These are phyloP conservation scores for Rhadina sibilatrix DNA, from an alignment of 2,113 vertebrate species.

Conservation along the genomic window DNA sequence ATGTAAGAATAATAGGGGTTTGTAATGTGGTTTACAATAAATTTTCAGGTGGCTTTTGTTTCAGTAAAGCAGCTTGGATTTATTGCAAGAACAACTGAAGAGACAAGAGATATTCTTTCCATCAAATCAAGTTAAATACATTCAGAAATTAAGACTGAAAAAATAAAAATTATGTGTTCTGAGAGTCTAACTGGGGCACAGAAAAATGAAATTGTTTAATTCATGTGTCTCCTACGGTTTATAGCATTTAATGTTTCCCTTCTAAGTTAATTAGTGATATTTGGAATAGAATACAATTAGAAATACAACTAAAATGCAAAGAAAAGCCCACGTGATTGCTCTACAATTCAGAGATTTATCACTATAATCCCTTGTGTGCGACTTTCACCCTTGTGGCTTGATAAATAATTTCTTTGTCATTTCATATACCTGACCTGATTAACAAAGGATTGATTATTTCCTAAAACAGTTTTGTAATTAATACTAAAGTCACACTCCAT, in stretches of 20 bases:
- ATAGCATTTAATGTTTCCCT: background rate
- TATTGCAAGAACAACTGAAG: background rate
- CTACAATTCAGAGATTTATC: background rate
- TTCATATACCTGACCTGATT: slow-evolving; percentile 53
- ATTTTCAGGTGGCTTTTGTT: background rate
- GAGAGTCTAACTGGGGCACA: background rate
- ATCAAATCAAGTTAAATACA: background rate
- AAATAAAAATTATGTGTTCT: background rate
- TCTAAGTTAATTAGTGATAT: slow-evolving; percentile 32
- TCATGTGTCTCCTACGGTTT: background rate
- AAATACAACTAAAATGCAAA: background rate
- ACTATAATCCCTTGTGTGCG: background rate
- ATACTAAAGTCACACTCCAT: slow-evolving; percentile 35
- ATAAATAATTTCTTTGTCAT: slow-evolving; percentile 57
- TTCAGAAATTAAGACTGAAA: background rate
- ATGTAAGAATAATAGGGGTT: background rate
- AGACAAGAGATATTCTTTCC: background rate
- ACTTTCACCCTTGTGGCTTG: slow-evolving; percentile 23
- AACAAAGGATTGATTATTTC: slow-evolving; percentile 64
- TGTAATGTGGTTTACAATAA: background rate
- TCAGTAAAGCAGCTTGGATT: background rate
- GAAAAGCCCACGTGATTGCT: background rate
- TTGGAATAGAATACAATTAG: background rate
- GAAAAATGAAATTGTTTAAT: slow-evolving; percentile 5
- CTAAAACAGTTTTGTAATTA: slow-evolving; percentile 69